Base-by-base conservation (phyloP, 2,888 invertebrate genomes). In the Ichneumoninae sp. region DNA sequence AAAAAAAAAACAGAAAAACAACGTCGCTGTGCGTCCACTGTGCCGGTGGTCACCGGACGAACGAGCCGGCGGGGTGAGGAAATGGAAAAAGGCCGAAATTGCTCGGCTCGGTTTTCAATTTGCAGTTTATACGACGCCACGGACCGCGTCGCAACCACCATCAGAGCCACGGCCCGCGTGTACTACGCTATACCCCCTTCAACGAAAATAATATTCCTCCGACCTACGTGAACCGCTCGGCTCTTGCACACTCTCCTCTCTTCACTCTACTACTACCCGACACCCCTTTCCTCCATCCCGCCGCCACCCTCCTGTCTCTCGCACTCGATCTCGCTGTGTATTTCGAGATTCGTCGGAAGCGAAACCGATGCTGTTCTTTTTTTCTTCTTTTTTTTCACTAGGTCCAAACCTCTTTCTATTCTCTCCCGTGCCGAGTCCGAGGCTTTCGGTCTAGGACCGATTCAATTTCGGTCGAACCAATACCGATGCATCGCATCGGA, bases 51-150 rank as follows among this genome's bases (percentile, higher is more conserved):
- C 76, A 71, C 65, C 52, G 75, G 26, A 47, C 26, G 63, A 66
- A 75, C 44, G 70, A 81, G 54, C 44, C n/a, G n/a, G 26, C 50
- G 19, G 54, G 16, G 50, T 68, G 69, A 75, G 74, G 57, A 71
- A 83, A 83, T 70, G 40, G 52, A 70, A 79, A 75, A 81, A 81
- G 81, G 83, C 83, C 87, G 89, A 89, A 89, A 89, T 90, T 89
- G 88, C 87, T 85, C 83, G 88, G 86, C 88, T 89, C 77, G 87
- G 85, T 87, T 90, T 89, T 89, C 89, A 89, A 89, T 89, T 89
- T 89, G 86, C 88, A 88, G 88, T 86, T 86, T 79, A 85, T 86
- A 85, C 84, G 85, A 81, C 65, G 76, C 54, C 66, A 44, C 75
- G 80, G 73, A 77, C 70, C 83, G 70, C 54, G 44, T 71, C 44